Conservation (phyloP, 2,797 vertebrate genomes). For the Hypotaenidia okinawae region DNA sequence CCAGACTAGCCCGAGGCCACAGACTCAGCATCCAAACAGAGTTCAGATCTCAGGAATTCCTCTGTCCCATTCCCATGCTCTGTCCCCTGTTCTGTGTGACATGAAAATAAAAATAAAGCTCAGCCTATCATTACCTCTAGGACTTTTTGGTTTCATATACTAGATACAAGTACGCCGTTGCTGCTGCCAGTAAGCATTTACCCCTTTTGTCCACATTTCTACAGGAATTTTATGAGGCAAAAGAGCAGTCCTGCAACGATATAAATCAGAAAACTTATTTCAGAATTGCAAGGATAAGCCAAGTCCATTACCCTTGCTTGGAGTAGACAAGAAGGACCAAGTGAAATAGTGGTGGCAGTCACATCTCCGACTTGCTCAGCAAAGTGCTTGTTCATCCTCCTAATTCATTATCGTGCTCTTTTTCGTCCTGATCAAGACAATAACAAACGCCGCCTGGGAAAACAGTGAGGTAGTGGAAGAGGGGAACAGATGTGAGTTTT, state of each 20-base stretch:
- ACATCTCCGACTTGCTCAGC: background rate
- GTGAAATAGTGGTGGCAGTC: background rate
- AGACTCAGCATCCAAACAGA: slow-evolving; percentile 1
- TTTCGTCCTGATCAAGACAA: background rate
- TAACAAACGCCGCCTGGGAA: background rate
- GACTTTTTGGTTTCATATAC: background rate
- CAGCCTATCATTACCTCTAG: background rate
- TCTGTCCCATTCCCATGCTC: slow-evolving; percentile 19
- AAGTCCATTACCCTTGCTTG: background rate
- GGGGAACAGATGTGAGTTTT: background rate
- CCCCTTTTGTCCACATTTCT: background rate
- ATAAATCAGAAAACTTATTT: background rate
- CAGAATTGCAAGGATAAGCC: background rate
- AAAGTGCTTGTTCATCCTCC: background rate
- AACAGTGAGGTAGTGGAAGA: background rate
- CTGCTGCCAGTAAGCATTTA: background rate
- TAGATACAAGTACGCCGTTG: background rate
- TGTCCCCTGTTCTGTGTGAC: background rate
- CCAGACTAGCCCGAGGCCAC: slow-evolving; percentile 44
- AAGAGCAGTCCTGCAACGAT: background rate
- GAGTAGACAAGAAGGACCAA: background rate
- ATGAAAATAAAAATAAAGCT: slow-evolving; percentile 1
- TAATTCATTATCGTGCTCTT: background rate
- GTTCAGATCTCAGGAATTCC: slow-evolving; percentile 44
- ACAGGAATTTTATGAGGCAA: background rate